phyloP scores from a whole-genome alignment of 2,113 vertebrate species.

The Nipponia nippon region DNA sequence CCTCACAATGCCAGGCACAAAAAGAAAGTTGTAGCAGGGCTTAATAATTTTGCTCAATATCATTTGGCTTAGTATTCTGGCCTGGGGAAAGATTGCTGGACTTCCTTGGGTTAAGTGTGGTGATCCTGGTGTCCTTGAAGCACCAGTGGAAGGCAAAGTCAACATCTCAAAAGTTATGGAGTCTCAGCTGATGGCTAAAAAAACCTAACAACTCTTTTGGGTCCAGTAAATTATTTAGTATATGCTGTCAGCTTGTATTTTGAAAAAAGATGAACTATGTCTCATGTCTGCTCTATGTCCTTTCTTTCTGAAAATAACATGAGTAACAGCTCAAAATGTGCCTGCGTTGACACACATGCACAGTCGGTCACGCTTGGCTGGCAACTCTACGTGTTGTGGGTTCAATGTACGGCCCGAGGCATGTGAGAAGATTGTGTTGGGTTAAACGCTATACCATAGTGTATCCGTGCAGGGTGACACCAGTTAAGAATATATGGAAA shows the following conservation, averaged over 20 bases:
- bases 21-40: not conserved
- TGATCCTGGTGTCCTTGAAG: not conserved
- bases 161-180: not conserved
- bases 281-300: not conserved
- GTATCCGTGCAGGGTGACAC: not conserved
- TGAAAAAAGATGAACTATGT: not conserved
- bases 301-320: not conserved
- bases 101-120: not conserved
- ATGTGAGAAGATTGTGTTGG: not conserved
- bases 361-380: not conserved
- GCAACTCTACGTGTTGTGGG: rapidly evolving
- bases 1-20: not conserved
- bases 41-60: not conserved
- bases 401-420: rapidly evolving
- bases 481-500: not conserved
- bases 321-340: not conserved
- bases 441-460: not conserved
- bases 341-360: not conserved
- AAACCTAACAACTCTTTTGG: not conserved
- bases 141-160: not conserved
- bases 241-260: not conserved
- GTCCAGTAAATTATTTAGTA: not conserved
- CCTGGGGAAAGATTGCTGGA: not conserved
- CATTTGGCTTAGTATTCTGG: not conserved
- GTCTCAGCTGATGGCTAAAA: not conserved